Evolutionary conservation across 1,140 invertebrate species (phyloP).

Genomic region (Plutomurus gul): DNA sequence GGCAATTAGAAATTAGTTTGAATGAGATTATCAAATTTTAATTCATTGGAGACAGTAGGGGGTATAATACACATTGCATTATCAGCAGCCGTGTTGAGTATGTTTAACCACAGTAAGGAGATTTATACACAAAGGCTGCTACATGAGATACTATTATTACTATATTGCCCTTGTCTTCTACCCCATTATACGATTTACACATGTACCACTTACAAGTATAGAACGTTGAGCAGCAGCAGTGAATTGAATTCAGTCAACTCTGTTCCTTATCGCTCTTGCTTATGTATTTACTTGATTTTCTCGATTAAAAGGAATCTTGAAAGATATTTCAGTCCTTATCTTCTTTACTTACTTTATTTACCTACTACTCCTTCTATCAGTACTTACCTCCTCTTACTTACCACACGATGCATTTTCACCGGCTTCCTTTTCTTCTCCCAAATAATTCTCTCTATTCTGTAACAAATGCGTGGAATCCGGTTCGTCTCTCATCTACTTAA

Average conservation of each 20-base stretch:
- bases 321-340: neutral
- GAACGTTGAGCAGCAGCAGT: too few relatives aligned
- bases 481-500: slow-evolving; percentile 31
- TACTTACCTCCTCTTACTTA: neutral
- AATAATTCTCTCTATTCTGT: neutral
- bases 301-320: neutral
- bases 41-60: slow-evolving; percentile 9
- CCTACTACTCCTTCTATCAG: too few relatives aligned
- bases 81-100: too few relatives aligned
- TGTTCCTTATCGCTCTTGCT: neutral
- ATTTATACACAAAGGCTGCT: too few relatives aligned
- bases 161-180: too few relatives aligned
- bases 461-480: slow-evolving; percentile 40
- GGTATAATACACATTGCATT: neutral
- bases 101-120: too few relatives aligned
- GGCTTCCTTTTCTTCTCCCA: neutral
- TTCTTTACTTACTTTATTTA: slow-evolving; percentile 6
- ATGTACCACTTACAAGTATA: too few relatives aligned
- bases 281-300: slow-evolving; percentile 4
- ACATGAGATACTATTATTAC: too few relatives aligned
- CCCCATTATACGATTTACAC: too few relatives aligned
- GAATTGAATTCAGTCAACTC: neutral
- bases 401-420: neutral
- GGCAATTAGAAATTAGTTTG: slow-evolving; percentile 37
- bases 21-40: slow-evolving; percentile 37